Conservation (phyloP, 1,140 invertebrate species). For the Linepithema humile region DNA sequence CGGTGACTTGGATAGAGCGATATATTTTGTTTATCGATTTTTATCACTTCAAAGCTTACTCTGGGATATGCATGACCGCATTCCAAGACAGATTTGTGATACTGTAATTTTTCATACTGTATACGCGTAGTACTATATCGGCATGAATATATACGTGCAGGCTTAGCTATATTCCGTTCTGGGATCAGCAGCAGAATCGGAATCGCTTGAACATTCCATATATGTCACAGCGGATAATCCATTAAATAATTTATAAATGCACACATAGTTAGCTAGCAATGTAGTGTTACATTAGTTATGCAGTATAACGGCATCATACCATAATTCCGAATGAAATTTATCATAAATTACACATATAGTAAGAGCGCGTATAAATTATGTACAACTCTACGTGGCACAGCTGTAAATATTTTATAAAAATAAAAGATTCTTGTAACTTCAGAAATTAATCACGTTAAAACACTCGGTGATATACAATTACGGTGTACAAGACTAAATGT, state of each 20-base stretch:
- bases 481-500: slow-evolving; percentile 68
- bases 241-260: slow-evolving; percentile 49
- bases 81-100: slow-evolving; percentile 37
- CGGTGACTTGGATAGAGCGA: neutral
- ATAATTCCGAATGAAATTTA: neutral
- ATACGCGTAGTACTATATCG: neutral
- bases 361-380: neutral
- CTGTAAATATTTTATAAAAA: neutral
- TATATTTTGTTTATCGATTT: slow-evolving; percentile 49
- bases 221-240: neutral
- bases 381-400: neutral
- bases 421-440: neutral
- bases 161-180: neutral
- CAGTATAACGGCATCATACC: neutral
- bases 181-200: neutral
- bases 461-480: neutral
- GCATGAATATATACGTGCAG: neutral
- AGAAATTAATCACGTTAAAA: neutral
- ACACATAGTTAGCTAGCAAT: neutral
- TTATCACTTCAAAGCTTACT: slow-evolving; percentile 32
- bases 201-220: neutral
- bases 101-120: neutral
- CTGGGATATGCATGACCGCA: neutral
- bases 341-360: neutral
- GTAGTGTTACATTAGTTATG: slow-evolving; percentile 31